Evolutionary conservation across 2,888 invertebrate species (phyloP).

Genomic region (Luffia ferchaultella): DNA sequence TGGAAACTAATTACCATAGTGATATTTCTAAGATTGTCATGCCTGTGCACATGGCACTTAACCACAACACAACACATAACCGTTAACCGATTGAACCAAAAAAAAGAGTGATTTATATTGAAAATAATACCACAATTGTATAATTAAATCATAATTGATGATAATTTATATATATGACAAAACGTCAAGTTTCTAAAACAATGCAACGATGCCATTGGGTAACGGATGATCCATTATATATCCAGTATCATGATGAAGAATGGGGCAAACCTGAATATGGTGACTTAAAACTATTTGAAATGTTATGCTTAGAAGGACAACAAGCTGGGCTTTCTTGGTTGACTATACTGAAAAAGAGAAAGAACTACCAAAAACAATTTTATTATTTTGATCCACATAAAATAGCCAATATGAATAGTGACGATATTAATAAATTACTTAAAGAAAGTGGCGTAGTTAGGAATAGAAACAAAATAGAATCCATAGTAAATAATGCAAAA

Average conservation of each 20-base stretch:
- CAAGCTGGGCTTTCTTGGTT: slow-evolving; percentile 54
- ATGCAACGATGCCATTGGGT: slow-evolving; percentile 36
- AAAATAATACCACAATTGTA: no score
- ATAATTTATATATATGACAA: no score
- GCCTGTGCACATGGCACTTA: no score
- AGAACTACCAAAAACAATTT: slow-evolving; percentile 34
- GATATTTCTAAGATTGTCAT: no score
- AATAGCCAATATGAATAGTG: slow-evolving; percentile 25
- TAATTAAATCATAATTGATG: no score
- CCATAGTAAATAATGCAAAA: slow-evolving; percentile 44
- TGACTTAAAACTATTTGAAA: slow-evolving; percentile 38
- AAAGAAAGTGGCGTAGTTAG: slow-evolving; percentile 30
- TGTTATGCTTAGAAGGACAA: slow-evolving; percentile 53
- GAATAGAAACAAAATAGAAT: slow-evolving; percentile 41
- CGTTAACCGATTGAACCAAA: no score
- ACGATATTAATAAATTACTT: slow-evolving; percentile 24
- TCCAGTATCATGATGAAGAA: slow-evolving; percentile 47
- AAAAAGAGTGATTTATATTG: no score
- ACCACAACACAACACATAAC: no score
- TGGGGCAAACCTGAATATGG: slow-evolving; percentile 44
- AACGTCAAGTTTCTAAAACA: background rate
- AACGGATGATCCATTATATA: slow-evolving; percentile 37
- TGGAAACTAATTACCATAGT: no score
- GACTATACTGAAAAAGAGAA: slow-evolving; percentile 46
- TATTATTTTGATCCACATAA: slow-evolving; percentile 34